Percentiles rank a stretch among this genome's conserved stretches.
Evolutionary conservation across 1,140 invertebrate species (phyloP).

Genomic region (Aphelenchoides fujianensis): DNA sequence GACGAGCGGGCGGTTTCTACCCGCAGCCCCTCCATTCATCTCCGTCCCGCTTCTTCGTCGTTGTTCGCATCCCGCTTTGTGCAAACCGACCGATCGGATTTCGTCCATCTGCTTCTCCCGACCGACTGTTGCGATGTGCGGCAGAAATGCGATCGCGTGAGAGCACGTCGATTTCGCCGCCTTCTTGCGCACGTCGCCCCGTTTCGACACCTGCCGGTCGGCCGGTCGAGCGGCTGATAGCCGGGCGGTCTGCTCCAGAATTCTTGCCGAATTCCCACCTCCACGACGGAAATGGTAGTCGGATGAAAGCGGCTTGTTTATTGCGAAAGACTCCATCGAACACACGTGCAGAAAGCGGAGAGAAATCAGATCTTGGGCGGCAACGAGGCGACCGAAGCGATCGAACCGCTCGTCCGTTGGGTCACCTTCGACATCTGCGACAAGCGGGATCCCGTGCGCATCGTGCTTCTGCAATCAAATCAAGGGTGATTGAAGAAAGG

Average conservation of each 20-base stretch:
- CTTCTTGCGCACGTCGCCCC: background rate
- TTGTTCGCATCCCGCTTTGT: background rate
- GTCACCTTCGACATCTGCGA: conserved; percentile 30
- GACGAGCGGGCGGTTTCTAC: too few relatives aligned
- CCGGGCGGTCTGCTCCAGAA: too few relatives aligned
- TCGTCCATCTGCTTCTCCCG: too few relatives aligned
- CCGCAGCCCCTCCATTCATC: too few relatives aligned
- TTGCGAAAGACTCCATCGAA: background rate
- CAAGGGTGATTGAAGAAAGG: conserved; percentile 9
- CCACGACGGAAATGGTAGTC: background rate
- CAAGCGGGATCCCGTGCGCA: conserved; percentile 17
- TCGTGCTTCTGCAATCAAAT: conserved; percentile 25
- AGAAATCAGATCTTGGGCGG: background rate
- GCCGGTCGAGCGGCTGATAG: too few relatives aligned
- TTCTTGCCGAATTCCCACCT: too few relatives aligned
- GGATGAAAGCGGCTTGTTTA: background rate
- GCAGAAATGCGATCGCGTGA: background rate
- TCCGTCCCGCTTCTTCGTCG: too few relatives aligned
- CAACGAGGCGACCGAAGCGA: conserved; percentile 5
- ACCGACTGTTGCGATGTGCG: background rate
- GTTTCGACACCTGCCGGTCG: background rate
- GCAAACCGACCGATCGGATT: background rate
- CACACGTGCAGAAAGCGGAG: background rate
- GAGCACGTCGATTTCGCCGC: background rate
- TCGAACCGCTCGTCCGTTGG: conserved; percentile 29